Evolutionary conservation across 2,888 invertebrate genomes (phyloP).

Genomic region (Drosophila prolongata): DNA sequence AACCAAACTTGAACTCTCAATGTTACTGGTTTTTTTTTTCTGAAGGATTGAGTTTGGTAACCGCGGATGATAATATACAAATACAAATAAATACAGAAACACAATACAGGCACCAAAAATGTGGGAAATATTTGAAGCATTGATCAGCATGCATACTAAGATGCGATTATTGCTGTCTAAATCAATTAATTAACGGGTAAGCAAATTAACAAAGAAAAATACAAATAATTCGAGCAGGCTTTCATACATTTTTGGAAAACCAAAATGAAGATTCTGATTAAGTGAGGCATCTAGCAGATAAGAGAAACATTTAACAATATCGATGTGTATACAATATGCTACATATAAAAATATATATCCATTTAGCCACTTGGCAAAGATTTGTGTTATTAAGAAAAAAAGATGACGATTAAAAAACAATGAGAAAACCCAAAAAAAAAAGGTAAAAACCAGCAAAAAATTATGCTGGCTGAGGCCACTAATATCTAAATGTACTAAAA

Average conservation of each 20-base stretch:
- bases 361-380: constrained; percentile 72
- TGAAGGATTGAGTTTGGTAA: constrained; percentile 38
- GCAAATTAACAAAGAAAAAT: constrained; percentile 31
- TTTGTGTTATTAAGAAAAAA: constrained; percentile 63
- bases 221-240: constrained; percentile 61
- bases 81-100: constrained; percentile 72
- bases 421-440: constrained; percentile 60
- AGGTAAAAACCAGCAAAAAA: constrained; percentile 74
- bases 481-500: constrained; percentile 55
- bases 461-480: constrained; percentile 81
- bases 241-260: constrained; percentile 80
- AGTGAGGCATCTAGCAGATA: constrained; percentile 35
- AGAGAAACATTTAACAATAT: constrained; percentile 60
- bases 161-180: constrained; percentile 47
- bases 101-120: constrained; percentile 14
- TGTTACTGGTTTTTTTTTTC: constrained; percentile 9
- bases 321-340: constrained; percentile 63
- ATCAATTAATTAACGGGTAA: constrained; percentile 47
- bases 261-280: constrained; percentile 43
- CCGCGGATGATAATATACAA: constrained; percentile 52
- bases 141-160: constrained; percentile 18
- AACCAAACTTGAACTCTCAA: constrained; percentile 17
- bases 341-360: constrained; percentile 46
- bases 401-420: constrained; percentile 24
- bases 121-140: constrained; percentile 5